Evolutionary conservation across 64 coral and sea anemone genomes (phyloP).

Genomic region (Catalaphyllia jardinei): DNA sequence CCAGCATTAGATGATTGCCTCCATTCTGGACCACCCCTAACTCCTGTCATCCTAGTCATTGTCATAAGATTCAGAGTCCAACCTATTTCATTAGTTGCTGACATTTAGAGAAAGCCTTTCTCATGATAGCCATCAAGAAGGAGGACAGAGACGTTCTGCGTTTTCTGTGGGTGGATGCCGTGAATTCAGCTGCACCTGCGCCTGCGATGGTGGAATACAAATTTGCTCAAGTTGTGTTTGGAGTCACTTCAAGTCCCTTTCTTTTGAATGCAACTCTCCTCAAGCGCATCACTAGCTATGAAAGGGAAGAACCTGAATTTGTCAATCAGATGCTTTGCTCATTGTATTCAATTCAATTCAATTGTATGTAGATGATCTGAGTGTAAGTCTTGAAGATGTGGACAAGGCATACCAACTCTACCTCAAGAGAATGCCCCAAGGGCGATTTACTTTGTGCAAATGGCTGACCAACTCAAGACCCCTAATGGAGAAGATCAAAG

Average conservation of each 20-base stretch:
- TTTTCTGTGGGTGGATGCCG: slow-evolving; percentile 32
- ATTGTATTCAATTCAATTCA: too few relatives aligned
- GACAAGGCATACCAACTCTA: slow-evolving; percentile 5
- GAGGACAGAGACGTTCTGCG: slow-evolving; percentile 10
- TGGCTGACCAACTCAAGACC: not conserved
- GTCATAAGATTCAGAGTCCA: slow-evolving; percentile 43
- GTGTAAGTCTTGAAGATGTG: not conserved
- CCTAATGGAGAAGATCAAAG: not conserved
- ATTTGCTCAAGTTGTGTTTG: slow-evolving; percentile 3
- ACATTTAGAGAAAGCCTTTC: slow-evolving; percentile 44
- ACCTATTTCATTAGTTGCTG: slow-evolving; percentile 10
- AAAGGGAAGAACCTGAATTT: not conserved
- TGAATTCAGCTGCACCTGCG: slow-evolving; percentile 20
- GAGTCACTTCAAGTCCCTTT: not conserved
- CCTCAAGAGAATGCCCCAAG: too few relatives aligned
- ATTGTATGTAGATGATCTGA: slow-evolving; percentile 8
- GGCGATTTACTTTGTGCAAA: too few relatives aligned
- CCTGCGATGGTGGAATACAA: slow-evolving; percentile 34
- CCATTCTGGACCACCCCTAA: slow-evolving; percentile 19
- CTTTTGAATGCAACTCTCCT: not conserved
- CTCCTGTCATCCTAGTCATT: slow-evolving; percentile 42
- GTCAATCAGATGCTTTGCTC: slow-evolving; percentile 11
- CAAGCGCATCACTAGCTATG: not conserved
- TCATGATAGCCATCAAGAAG: not conserved
- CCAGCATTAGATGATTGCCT: slow-evolving; percentile 41